These are phyloP conservation scores for Ambastaia sidthimunki DNA, from an alignment of 2,797 vertebrate genomes.

Conservation along the genomic window DNA sequence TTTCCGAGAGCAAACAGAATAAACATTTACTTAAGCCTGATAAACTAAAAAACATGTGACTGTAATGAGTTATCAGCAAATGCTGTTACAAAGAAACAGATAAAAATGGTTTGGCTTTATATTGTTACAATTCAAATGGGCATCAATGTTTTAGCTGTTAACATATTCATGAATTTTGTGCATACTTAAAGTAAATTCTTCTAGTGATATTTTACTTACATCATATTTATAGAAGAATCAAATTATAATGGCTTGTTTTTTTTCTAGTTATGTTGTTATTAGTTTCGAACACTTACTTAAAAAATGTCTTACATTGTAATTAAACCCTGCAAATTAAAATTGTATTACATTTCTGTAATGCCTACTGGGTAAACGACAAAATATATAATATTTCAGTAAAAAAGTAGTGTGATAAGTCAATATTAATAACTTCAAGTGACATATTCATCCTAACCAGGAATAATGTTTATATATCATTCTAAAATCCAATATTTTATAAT, in stretches of 20 bases:
- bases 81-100: background rate
- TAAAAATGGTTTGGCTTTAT: background rate
- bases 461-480: background rate
- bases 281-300: too few species aligned
- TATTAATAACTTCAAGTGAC: background rate
- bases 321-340: background rate
- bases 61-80: background rate
- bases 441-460: background rate
- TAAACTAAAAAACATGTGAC: background rate
- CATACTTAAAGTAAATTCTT: background rate
- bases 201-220: background rate
- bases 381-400: too few species aligned
- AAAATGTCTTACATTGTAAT: too few species aligned
- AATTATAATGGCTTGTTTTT: too few species aligned
- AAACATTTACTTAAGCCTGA: background rate
- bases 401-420: background rate
- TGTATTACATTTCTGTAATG: background rate
- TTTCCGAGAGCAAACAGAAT: background rate
- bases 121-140: background rate
- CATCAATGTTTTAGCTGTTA: background rate
- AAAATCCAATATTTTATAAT: background rate
- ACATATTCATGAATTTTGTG: background rate
- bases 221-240: background rate
- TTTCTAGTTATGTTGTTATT: too few species aligned
- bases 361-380: too few species aligned